phyloP scores from a whole-genome alignment of 1,140 invertebrate genomes.

The Ceratoteleas bidentatus region DNA sequence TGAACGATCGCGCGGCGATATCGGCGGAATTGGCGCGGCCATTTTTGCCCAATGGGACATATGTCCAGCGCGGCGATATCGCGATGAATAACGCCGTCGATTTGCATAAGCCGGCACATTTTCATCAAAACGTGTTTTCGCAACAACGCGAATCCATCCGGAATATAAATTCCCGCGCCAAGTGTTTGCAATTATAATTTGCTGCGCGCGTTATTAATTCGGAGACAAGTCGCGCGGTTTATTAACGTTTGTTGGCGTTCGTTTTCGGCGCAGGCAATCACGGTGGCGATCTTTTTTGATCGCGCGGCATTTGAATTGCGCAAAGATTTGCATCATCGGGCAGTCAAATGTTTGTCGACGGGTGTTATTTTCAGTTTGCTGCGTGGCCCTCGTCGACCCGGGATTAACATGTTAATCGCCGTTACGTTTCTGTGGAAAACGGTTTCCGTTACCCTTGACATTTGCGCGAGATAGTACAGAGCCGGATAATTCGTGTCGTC shows the following conservation, averaged over 20 bases:
- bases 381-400: background rate
- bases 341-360: background rate
- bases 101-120: conserved; percentile 49
- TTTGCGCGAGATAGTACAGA: conserved; percentile 8
- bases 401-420: conserved; percentile 25
- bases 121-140: conserved; percentile 48
- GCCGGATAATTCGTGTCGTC: no score
- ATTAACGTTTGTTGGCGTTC: conserved; percentile 24
- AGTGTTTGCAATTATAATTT: conserved; percentile 55
- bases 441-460: conserved; percentile 31
- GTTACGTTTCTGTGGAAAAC: conserved; percentile 16
- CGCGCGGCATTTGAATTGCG: no score
- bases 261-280: no score
- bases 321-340: background rate
- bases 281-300: no score
- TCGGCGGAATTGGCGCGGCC: conserved; percentile 8
- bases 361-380: background rate
- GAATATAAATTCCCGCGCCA: conserved; percentile 40
- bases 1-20: conserved; percentile 8
- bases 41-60: conserved; percentile 23
- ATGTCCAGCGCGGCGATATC: conserved; percentile 15
- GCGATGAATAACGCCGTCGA: conserved; percentile 34
- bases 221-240: conserved; percentile 33
- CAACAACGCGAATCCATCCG: conserved; percentile 45
- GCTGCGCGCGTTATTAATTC: conserved; percentile 39